A percentile compares a stretch with the other conserved stretches of the same genome.
Conservation (phyloP, 2,797 vertebrate species). For the Eulemur rubriventer region DNA sequence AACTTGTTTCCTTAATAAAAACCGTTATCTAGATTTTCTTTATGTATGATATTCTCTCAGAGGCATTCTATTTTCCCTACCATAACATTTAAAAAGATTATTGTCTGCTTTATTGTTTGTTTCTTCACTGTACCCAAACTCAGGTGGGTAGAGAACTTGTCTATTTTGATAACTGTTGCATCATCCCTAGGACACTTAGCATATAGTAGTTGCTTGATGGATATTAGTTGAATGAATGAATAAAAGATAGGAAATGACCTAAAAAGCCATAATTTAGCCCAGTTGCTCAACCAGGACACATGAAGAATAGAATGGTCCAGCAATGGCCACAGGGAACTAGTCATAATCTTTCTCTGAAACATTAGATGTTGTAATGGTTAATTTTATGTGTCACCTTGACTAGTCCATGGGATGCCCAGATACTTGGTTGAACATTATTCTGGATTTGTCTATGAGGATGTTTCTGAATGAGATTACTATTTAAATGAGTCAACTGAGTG, state of each 20-base stretch:
- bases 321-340: background rate
- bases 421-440: background rate
- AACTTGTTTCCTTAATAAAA: background rate
- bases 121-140: background rate
- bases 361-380: background rate
- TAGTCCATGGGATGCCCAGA: background rate
- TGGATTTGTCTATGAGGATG: background rate
- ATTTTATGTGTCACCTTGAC: background rate
- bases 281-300: background rate
- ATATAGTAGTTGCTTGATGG: background rate
- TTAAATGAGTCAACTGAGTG: background rate
- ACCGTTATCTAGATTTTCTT: background rate
- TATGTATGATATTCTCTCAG: background rate
- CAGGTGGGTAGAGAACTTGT: background rate
- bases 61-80: background rate
- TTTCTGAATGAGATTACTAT: background rate
- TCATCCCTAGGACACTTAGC: background rate
- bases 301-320: background rate
- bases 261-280: background rate
- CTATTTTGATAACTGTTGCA: background rate
- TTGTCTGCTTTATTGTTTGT: background rate
- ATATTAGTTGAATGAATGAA: background rate
- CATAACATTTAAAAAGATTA: background rate
- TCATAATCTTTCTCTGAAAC: background rate
- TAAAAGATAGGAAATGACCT: background rate